Conservation (phyloP, 2,888 invertebrate species). For the Epinotia bilunana region DNA sequence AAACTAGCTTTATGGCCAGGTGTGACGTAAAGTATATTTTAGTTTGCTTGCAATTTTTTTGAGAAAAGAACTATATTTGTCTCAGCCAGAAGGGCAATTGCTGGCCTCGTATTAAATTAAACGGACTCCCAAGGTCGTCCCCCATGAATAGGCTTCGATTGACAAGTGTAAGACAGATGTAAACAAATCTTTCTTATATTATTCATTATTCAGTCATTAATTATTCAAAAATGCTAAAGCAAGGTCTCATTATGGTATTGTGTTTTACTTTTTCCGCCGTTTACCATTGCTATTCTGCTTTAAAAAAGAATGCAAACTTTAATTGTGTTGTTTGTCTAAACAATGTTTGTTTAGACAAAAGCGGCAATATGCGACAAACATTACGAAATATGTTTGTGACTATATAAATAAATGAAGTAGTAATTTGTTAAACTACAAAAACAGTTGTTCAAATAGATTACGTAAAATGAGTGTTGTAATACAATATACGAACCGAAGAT, state of each 20-base stretch:
- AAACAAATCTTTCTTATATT: no score
- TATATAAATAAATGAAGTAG: background rate
- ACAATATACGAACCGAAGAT: background rate
- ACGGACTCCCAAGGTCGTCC: no score
- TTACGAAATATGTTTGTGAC: background rate
- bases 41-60: no score
- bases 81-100: no score
- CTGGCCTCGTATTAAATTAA: no score
- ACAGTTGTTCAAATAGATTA: conserved; percentile 3
- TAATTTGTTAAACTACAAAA: background rate
- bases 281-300: background rate
- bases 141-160: no score
- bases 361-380: background rate
- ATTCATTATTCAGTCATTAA: no score
- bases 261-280: background rate
- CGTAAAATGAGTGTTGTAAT: background rate
- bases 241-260: background rate
- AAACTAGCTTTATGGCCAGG: no score
- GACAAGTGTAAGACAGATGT: no score
- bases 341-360: background rate
- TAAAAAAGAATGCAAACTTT: background rate
- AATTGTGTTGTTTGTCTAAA: no score
- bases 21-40: no score
- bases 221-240: background rate
- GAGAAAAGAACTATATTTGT: no score